Evolutionary conservation across 2,113 vertebrate species (phyloP).

Genomic region (Corydoras maculifer): DNA sequence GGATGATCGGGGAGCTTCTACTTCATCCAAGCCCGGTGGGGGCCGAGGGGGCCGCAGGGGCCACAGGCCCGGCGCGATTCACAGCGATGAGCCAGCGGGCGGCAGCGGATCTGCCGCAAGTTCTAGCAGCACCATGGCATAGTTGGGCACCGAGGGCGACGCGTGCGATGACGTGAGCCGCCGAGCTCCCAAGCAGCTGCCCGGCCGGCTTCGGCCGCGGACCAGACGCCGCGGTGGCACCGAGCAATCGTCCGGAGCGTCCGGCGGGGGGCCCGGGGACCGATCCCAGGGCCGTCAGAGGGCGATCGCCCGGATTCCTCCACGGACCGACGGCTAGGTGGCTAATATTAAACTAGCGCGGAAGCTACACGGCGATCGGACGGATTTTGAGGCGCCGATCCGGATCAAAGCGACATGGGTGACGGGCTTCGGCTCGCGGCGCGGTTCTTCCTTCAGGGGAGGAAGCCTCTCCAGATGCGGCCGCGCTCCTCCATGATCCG

Average conservation of each 20-base stretch:
- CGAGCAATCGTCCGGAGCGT: no score
- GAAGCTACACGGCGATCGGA: neutral
- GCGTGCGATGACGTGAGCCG: conserved; percentile 1
- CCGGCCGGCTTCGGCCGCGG: no score
- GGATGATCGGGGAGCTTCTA: neutral
- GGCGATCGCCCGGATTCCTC: neutral
- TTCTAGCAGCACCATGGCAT: conserved; percentile 49
- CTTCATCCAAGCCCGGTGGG: conserved; percentile 7
- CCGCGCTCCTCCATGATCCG: neutral
- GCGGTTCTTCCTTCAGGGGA: neutral
- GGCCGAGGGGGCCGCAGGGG: neutral
- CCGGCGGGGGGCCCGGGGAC: no score
- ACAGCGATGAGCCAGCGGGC: conserved; percentile 6
- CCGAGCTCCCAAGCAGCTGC: neutral
- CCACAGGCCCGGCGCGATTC: conserved; percentile 7
- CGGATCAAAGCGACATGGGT: no score
- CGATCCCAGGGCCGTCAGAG: neutral
- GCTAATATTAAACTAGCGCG: conserved; percentile 16
- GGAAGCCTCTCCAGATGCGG: neutral
- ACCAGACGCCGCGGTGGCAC: neutral
- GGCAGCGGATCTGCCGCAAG: conserved; percentile 35
- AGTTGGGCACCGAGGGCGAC: neutral
- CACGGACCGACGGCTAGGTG: neutral
- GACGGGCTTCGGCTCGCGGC: neutral
- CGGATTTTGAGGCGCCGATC: no score